phyloP scores from a whole-genome alignment of 64 coral and sea anemone species.

The Dendronephthya gigantea region DNA sequence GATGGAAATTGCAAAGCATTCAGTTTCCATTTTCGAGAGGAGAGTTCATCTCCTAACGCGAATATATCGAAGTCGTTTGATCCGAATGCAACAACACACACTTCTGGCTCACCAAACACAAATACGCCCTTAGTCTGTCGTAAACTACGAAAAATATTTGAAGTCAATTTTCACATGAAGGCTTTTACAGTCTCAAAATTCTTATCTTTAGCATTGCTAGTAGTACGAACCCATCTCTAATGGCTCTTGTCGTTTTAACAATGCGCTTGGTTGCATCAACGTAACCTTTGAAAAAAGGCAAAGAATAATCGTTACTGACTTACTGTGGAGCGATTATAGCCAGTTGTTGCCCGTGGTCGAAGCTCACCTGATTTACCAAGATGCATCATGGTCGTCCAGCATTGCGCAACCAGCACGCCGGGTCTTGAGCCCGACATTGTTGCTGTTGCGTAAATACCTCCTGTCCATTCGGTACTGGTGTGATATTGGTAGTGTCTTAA shows the following conservation, averaged over 20 bases:
- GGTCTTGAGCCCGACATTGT: not conserved
- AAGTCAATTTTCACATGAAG: too few species aligned
- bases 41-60: not conserved
- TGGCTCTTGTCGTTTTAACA: not conserved
- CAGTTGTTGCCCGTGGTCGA: not conserved
- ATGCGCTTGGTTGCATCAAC: not conserved
- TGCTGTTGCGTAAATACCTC: not conserved
- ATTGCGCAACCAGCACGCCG: not conserved
- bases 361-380: not conserved
- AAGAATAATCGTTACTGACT: not conserved
- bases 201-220: not conserved
- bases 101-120: not conserved
- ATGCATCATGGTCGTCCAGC: constrained; percentile 13
- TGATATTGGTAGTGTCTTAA: not conserved
- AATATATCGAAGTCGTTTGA: constrained; percentile 4
- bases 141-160: not conserved
- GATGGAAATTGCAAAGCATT: not conserved
- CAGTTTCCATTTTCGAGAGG: not conserved
- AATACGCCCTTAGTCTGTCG: not conserved
- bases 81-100: not conserved
- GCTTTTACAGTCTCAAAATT: not conserved
- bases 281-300: not conserved
- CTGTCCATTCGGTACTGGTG: not conserved
- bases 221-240: not conserved
- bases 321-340: not conserved